Evolutionary conservation across 2,797 vertebrate species (phyloP).

Genomic region (Adelosebastes latens): DNA sequence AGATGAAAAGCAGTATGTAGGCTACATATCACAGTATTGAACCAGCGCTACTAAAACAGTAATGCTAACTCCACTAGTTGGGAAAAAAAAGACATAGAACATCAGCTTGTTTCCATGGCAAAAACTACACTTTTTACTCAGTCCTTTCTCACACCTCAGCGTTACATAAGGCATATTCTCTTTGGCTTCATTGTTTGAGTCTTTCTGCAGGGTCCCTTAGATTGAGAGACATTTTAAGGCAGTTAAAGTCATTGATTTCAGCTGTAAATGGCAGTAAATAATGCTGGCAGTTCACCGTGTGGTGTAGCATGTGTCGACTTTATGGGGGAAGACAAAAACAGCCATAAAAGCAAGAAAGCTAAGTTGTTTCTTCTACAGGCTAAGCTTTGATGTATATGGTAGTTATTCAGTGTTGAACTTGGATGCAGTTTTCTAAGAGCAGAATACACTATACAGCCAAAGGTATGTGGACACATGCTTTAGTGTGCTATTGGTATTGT

Average conservation of each 20-base stretch:
- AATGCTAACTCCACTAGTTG: slow-evolving; percentile 15
- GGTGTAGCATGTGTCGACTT: background rate
- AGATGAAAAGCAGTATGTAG: slow-evolving; percentile 76
- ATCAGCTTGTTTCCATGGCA: slow-evolving; percentile 54
- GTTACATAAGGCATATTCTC: slow-evolving; percentile 34
- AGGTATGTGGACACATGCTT: background rate
- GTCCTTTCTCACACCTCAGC: slow-evolving; percentile 28
- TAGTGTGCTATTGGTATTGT: background rate
- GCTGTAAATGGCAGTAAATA: background rate
- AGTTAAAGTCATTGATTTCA: slow-evolving; percentile 21
- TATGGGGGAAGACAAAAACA: background rate
- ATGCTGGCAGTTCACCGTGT: background rate
- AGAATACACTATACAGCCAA: background rate
- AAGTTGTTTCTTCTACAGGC: background rate
- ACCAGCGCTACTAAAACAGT: slow-evolving; percentile 45
- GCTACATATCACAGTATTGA: slow-evolving; percentile 61
- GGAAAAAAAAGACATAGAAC: background rate
- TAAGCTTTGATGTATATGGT: background rate
- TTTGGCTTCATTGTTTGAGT: slow-evolving; percentile 20
- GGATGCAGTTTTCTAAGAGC: background rate
- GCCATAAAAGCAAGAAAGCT: background rate
- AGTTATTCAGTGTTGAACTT: background rate
- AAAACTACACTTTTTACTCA: slow-evolving; percentile 10
- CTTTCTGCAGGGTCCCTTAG: background rate
- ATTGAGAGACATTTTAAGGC: slow-evolving; percentile 22